These are phyloP conservation scores for Microtus oregoni DNA, from an alignment of 2,113 vertebrate genomes.

Conservation along the genomic window DNA sequence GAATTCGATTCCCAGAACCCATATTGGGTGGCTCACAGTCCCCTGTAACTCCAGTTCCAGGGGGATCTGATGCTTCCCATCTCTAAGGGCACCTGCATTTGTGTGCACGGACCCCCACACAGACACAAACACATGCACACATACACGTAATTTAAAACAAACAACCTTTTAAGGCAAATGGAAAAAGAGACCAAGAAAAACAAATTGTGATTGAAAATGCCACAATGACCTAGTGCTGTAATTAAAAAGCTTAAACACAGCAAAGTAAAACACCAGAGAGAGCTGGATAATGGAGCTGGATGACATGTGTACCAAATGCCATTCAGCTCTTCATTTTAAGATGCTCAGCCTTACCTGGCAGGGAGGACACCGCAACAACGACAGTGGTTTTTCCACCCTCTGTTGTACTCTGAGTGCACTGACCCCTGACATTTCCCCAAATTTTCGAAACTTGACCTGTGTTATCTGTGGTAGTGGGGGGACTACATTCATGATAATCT, in stretches of 20 bases:
- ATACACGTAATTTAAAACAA: neutral
- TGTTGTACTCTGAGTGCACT: neutral
- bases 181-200: neutral
- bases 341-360: neutral
- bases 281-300: neutral
- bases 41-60: neutral
- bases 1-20: neutral
- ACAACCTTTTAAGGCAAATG: neutral
- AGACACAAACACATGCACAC: neutral
- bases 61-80: neutral
- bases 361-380: fast-evolving
- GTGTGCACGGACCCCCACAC: neutral
- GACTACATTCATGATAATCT: neutral
- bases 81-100: neutral
- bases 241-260: neutral
- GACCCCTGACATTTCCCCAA: neutral
- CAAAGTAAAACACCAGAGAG: neutral
- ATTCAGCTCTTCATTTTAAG: neutral
- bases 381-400: too few species aligned
- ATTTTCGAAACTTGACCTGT: neutral
- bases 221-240: neutral
- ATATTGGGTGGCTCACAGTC: neutral
- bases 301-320: neutral
- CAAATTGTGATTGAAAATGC: neutral
- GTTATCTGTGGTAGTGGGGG: neutral